Base-by-base conservation (phyloP, 1,140 invertebrate genomes). In the Zaprionus inermis region DNA sequence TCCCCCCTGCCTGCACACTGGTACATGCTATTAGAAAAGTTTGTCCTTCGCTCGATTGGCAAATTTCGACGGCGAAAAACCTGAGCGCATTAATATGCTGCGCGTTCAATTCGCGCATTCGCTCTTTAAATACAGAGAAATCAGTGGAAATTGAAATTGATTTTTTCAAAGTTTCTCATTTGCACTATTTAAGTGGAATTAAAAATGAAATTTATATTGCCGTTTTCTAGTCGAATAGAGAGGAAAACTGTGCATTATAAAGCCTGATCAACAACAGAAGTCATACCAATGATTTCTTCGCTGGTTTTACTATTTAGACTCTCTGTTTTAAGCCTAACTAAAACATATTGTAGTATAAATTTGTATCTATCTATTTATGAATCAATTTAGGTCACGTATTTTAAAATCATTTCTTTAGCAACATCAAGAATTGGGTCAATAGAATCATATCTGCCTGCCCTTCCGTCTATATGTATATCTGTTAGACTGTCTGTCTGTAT, bases 1-100 rank as follows among this genome's bases (percentile, higher is more conserved):
- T 49, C 20, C 2, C 34, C 22, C 54, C 11, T 18, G 20, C 3
- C 57, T 64, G 70, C 64, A 67, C 64, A 60, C 20, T 55, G 66
- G 58, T 57, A 32, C 28, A 41, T 61, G 44, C 70, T 56, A 75
- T 75, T 61, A 57, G 38, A 73, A 73, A 73, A 69, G 22, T 73
- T 73, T 63, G 36, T 16, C 52, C 52, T 38, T 32, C 12, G 24
- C 16, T 57, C 18, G 18, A 3, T 57, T 11, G 5, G 14, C 52
- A n/a, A n/a, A n/a, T n/a, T n/a, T n/a, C n/a, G n/a, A n/a, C n/a
- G n/a, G 18, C 56, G 18, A 46, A 28, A 28, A 28, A 28, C 24
- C 18, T 46, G 44, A 46, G 7, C 16, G 44, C n/a, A 46, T 16
- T 46, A 46, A 22, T 20, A 49, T 11, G 18, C 18, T 22, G n/a